phyloP scores from a whole-genome alignment of 2,888 invertebrate genomes.

The Holacanthella duospinosa region DNA sequence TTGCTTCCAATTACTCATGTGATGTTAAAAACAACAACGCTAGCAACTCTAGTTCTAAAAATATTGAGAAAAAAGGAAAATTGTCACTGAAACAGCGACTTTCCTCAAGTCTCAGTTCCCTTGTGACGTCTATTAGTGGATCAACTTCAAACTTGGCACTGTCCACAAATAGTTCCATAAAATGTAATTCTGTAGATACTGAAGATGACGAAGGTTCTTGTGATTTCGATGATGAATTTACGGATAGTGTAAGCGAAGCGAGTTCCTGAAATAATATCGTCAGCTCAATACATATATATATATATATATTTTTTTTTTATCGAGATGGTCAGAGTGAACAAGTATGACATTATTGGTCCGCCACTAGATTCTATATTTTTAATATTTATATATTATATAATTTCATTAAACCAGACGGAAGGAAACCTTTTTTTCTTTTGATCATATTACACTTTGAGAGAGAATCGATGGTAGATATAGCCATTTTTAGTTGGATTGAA shows the following conservation, averaged over 20 bases:
- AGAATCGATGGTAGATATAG: too few relatives aligned
- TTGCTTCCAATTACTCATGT: conserved; percentile 1
- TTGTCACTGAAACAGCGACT: conserved; percentile 19
- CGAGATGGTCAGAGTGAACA: too few relatives aligned
- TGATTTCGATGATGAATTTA: conserved; percentile 26
- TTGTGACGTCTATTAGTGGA: conserved; percentile 17
- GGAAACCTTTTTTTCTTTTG: too few relatives aligned
- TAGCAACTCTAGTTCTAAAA: not conserved
- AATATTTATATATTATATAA: too few relatives aligned
- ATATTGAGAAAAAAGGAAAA: conserved; percentile 11
- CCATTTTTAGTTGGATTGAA: too few relatives aligned
- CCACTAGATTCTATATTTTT: too few relatives aligned
- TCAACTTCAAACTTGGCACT: conserved; percentile 16
- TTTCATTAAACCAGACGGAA: too few relatives aligned
- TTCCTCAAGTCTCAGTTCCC: conserved; percentile 21
- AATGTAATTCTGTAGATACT: conserved; percentile 15
- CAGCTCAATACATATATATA: too few relatives aligned
- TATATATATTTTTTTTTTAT: too few relatives aligned
- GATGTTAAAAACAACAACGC: not conserved
- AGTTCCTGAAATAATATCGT: too few relatives aligned
- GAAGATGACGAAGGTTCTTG: conserved; percentile 19
- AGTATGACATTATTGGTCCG: too few relatives aligned
- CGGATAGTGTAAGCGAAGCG: conserved; percentile 27
- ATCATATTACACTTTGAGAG: too few relatives aligned
- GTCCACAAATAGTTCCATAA: conserved; percentile 10